phyloP scores from a whole-genome alignment of 2,888 invertebrate genomes.

The Habrosyne pyritoides region DNA sequence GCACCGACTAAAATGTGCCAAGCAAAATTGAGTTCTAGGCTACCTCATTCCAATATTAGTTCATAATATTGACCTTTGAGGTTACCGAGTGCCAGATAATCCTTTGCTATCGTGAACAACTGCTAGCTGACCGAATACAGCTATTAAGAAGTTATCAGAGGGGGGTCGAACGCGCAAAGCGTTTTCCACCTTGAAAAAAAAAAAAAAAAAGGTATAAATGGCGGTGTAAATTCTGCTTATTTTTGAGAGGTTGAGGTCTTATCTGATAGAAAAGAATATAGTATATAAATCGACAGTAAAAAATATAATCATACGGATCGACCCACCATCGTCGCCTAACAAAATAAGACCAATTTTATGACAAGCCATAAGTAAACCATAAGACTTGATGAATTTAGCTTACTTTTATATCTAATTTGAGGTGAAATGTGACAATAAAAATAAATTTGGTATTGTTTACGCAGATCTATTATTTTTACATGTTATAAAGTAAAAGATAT shows the following conservation, averaged over 20 bases:
- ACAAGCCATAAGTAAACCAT: slow-evolving; percentile 3
- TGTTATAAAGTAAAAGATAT: background rate
- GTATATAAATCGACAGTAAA: background rate
- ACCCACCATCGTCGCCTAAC: background rate
- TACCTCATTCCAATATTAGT: background rate
- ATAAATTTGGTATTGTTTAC: background rate
- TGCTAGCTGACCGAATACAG: too few species aligned
- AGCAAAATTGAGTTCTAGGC: background rate
- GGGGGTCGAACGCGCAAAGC: too few species aligned
- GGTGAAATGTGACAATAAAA: background rate
- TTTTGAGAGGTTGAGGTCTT: too few species aligned
- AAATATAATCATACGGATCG: background rate
- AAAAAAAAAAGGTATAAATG: too few species aligned
- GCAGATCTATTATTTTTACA: background rate
- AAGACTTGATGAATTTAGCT: slow-evolving; percentile 1
- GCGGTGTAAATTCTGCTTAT: too few species aligned
- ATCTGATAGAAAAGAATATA: too few species aligned
- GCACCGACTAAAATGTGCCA: background rate
- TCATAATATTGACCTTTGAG: too few species aligned
- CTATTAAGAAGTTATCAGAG: too few species aligned
- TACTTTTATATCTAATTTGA: background rate
- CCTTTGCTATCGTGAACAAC: too few species aligned
- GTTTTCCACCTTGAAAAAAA: too few species aligned
- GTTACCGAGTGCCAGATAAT: too few species aligned
- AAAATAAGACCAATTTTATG: background rate